Base-by-base conservation (phyloP, 2,797 vertebrate genomes). In the Masticophis lateralis region DNA sequence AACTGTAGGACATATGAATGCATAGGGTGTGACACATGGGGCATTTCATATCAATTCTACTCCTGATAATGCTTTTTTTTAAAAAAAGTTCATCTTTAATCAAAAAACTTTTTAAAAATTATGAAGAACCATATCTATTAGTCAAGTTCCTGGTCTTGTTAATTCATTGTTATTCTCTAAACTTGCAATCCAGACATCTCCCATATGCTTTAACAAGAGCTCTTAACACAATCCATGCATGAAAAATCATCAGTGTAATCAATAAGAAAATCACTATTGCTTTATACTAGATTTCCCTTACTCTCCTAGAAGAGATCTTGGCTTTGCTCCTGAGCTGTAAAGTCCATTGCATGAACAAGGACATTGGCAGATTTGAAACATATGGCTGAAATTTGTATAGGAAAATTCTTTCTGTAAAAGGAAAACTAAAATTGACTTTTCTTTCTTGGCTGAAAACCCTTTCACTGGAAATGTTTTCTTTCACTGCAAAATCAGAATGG, bases 301-400 rank as follows among this genome's bases (percentile, higher is more conserved):
- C 63, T 37, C 18, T 66, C 25, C 57, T 37, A 56, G 60, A 55
- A 51, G 43, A 90, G 60, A 83, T 66, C 43, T 86, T 91, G 87
- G 69, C 90, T 66, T 37, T 86, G 59, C 22, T 89, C 8, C 86
- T 69, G 86, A 57, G 2, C 32, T 13, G 3, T 89, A 91, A 91
- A 94, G 28, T 60, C 43, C 69, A 43, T 63, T 88, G 69, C 66
- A 53, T 37, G n/a, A 27, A 55, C 32, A 59, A 60, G 69, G 74
- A 88, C 37, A 59, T 86, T 59, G 53, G 59, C 27, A 43, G 53
- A 60, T 92, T 89, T n/a, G 37, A 94, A 89, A 47, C 37, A 59
- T 69, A 55, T 69, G 87, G 69, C 89, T 94, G 91, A 66, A 66
- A 51, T 92, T 94, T 89, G 69, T 74, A 86, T 89, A 86, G 13